Percentiles rank a stretch among this genome's conserved stretches.
Conservation (phyloP, 1,140 invertebrate species). For the Drosophila novamexicana region DNA sequence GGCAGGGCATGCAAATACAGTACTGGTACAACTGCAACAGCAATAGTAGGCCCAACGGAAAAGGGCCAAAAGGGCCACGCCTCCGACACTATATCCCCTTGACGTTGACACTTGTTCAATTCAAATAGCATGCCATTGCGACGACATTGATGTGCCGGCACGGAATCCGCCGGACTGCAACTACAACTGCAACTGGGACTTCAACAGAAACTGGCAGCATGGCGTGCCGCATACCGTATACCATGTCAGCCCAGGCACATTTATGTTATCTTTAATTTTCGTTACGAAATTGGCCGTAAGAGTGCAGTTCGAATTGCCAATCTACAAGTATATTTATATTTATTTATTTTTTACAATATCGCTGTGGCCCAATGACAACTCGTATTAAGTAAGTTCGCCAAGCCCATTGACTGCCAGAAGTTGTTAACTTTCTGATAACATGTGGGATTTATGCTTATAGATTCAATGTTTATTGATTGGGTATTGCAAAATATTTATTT, state of each 20-base stretch:
- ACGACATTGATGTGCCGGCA: slow-evolving; percentile 76
- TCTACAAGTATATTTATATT: slow-evolving; percentile 69
- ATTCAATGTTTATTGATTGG: background rate
- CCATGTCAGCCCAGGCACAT: slow-evolving; percentile 63
- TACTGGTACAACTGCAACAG: slow-evolving; percentile 22
- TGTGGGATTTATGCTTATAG: background rate
- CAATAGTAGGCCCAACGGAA: slow-evolving; percentile 15
- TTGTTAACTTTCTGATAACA: background rate
- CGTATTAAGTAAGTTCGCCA: slow-evolving; percentile 31
- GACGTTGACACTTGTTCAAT: slow-evolving; percentile 80
- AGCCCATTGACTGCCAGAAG: slow-evolving; percentile 16
- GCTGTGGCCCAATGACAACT: slow-evolving; percentile 42
- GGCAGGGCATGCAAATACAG: slow-evolving; percentile 65
- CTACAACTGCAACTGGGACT: slow-evolving; percentile 20
- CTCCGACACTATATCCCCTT: slow-evolving; percentile 68
- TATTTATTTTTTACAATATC: slow-evolving; percentile 42
- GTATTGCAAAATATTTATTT: background rate
- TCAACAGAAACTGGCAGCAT: slow-evolving; percentile 24
- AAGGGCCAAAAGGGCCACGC: slow-evolving; percentile 25
- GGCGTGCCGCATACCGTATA: slow-evolving; percentile 44
- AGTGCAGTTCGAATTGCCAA: slow-evolving; percentile 73
- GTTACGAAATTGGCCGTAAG: slow-evolving; percentile 73
- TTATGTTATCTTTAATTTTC: slow-evolving; percentile 82
- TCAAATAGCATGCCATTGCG: slow-evolving; percentile 77
- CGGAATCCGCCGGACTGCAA: slow-evolving; percentile 54